Evolutionary conservation across 2,888 invertebrate genomes (phyloP).

Genomic region (Sesia bembeciformis): DNA sequence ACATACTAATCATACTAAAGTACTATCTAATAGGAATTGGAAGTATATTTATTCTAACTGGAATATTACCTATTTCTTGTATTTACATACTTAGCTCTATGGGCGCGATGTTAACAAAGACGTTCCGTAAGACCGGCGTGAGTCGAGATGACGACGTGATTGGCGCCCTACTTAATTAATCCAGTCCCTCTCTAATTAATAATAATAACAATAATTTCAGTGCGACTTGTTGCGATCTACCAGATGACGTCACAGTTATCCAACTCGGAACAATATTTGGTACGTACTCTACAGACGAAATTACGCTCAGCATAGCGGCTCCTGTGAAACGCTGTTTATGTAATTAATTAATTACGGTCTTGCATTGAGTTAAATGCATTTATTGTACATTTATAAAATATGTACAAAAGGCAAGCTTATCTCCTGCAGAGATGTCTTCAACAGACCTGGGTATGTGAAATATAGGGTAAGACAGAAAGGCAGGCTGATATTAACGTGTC

Average conservation of each 20-base stretch:
- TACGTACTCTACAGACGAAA: background rate
- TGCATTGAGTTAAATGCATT: too few relatives aligned
- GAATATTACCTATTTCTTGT: too few relatives aligned
- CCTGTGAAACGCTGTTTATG: background rate
- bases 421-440: too few relatives aligned
- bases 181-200: slow-evolving; percentile 67
- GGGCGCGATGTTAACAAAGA: slow-evolving; percentile 62
- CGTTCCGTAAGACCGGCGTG: slow-evolving; percentile 57
- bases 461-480: too few relatives aligned
- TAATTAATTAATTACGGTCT: too few relatives aligned
- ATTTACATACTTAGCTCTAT: slow-evolving; percentile 18
- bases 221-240: slow-evolving; percentile 37
- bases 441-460: too few relatives aligned
- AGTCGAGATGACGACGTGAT: slow-evolving; percentile 62
- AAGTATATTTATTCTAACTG: too few relatives aligned
- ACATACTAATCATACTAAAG: too few relatives aligned
- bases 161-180: slow-evolving; percentile 70
- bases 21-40: too few relatives aligned
- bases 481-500: too few relatives aligned
- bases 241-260: slow-evolving; percentile 53
- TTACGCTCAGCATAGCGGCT: background rate
- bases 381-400: too few relatives aligned
- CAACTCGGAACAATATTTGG: slow-evolving; percentile 13
- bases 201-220: slow-evolving; percentile 70
- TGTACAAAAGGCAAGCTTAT: too few relatives aligned